Evolutionary conservation across 1,140 invertebrate genomes (phyloP), one percentile per base, ranked within the genome.

Genomic region (Atta cephalotes): DNA sequence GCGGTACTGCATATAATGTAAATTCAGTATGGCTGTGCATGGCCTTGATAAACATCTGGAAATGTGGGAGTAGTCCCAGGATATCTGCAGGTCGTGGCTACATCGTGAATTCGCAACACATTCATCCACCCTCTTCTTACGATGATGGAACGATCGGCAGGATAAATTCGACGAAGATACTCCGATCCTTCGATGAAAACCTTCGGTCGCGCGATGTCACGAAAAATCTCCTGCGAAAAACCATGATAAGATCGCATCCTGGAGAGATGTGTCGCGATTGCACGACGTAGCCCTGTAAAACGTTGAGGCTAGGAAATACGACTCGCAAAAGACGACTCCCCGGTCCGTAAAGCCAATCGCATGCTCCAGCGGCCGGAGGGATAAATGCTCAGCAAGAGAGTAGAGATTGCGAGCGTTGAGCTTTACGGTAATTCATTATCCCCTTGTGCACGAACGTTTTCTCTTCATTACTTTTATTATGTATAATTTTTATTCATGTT

Each of bases 1-100:
- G 49, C 60, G 2, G 10, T 14, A 10, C 12, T 14, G 14, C 16
- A 3, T 51, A 21, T 18, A 45, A 25, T 56, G 10, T 72, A 21
- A 82, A 74, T 63, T 45, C 70, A 84, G 70, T 84, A 84, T 84
- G 80, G 70, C 70, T 63, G 70, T 74, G 56, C 14, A 62, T 76
- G 70, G 56, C 70, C 45, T 39, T 35, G 80, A 84, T 76, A 76
- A 84, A 76, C 39, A 84, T 7, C 25, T 84, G 56, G 68, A 56
- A 62, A n/a, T 63, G 35, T 84, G 56, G 68, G 70, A 62, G 25
- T 63, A 51, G 66, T 60, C 12, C 25, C 68, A 49, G 53, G 28
- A 56, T 21, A 35, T 51, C 70, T 35, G 18, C 56, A n/a, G 28
- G 10, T 16, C 49, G 16, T 80, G 18, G 56, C 80, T 63, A 16